Conservation (phyloP, 2,797 vertebrate genomes). For the Eospalax fontanierii region DNA sequence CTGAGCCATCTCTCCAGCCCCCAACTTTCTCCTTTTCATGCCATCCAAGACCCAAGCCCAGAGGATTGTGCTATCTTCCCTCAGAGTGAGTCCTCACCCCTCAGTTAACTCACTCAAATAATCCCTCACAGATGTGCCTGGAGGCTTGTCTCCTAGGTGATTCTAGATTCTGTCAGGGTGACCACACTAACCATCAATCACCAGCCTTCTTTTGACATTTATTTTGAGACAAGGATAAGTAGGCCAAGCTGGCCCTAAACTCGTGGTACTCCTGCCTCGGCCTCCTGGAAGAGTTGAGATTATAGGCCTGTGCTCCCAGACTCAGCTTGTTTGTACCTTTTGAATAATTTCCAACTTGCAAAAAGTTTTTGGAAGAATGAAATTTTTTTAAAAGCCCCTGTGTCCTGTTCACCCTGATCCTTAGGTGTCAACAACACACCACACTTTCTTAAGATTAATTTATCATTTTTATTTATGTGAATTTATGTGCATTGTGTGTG, state of each 20-base stretch:
- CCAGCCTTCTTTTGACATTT: not conserved
- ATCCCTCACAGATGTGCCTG: not conserved
- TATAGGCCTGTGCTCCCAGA: not conserved
- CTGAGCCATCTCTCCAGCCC: not conserved
- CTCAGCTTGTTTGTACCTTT: not conserved
- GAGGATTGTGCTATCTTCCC: not conserved
- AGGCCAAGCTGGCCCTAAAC: not conserved
- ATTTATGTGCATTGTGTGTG: no score
- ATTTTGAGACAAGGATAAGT: not conserved
- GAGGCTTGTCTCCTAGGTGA: no score
- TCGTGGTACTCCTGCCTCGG: not conserved
- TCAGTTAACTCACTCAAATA: not conserved
- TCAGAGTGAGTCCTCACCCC: not conserved
- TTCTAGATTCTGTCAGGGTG: not conserved
- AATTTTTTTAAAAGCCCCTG: not conserved
- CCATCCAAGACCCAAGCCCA: not conserved
- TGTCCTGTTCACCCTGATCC: no score
- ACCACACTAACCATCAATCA: not conserved
- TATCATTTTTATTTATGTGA: no score
- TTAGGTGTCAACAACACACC: not conserved
- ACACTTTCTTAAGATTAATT: not conserved
- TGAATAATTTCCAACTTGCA: not conserved
- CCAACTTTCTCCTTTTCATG: no score
- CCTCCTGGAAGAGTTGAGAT: not conserved
- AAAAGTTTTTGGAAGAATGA: not conserved